Evolutionary conservation across 1,140 invertebrate genomes (phyloP), one percentile per base, ranked within the genome.

Genomic region (Glossosoma conforme): DNA sequence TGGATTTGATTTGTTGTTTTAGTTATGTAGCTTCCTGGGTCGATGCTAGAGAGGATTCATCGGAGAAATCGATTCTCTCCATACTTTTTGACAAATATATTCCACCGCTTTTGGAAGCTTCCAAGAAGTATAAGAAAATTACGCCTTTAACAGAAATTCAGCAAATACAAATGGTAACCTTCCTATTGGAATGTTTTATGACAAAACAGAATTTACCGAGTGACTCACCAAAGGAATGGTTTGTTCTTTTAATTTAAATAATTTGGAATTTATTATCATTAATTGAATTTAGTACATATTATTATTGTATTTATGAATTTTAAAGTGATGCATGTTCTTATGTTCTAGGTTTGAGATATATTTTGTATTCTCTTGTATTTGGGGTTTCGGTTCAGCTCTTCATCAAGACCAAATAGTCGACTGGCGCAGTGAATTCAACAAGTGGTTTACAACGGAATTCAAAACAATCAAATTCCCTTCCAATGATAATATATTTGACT

Each of bases 61-160:
- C 77, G 0, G 87, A 91, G 65, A 84, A 86, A 43, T 85, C 89
- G 0, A 88, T 87, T 67, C 68, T 97, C 32, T 84, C 84, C 3
- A 84, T 94, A 8, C 75, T 97, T 2, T 97, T 97, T 63, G 93
- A 97, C 62, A 97, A 96, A 65, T 97, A 97, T 64, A 85, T 97
- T n/a, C 91, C 92, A 0, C 75, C 81, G 0, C 76, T 91, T 49
- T 70, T 96, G 30, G 93, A 97, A 54, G 79, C 81, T 0, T 76
- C 86, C 21, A 84, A 85, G 49, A 85, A 86, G 62, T 93, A 96
- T 65, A 95, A 94, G 62, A 91, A 89, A 60, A 91, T 96, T 19
- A 93, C 91, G 0, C 91, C 92, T 1, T 83, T 98, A 10, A 85
- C 89, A 1, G 92, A 97, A 63, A 86, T 96, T 57, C 85, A 88